phyloP scores from a whole-genome alignment of 1,140 invertebrate species.

The Lepidurus packardi region DNA sequence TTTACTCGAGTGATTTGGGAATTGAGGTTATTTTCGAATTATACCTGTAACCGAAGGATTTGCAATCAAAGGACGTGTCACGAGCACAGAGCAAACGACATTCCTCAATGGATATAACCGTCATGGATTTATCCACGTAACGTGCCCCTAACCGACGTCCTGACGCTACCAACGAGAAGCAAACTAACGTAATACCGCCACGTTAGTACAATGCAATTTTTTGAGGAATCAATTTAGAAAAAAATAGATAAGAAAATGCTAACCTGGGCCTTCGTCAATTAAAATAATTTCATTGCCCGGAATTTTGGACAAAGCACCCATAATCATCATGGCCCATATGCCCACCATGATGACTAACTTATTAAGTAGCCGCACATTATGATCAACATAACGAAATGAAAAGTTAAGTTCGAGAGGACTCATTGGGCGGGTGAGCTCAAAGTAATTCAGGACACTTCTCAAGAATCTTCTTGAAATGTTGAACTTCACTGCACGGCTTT shows the following conservation, averaged over 20 bases:
- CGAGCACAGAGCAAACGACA: constrained; percentile 66
- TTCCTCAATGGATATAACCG: constrained; percentile 62
- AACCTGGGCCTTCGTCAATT: constrained; percentile 30
- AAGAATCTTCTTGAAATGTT: neutral
- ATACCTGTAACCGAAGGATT: constrained; percentile 75
- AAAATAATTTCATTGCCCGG: constrained; percentile 23
- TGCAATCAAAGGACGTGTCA: constrained; percentile 65
- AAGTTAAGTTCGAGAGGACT: neutral
- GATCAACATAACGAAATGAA: neutral
- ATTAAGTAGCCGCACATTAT: neutral
- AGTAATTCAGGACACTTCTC: constrained; percentile 5
- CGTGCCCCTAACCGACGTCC: constrained; percentile 60
- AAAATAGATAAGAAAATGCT: neutral
- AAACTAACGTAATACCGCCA: constrained; percentile 52
- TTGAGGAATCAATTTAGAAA: too few species aligned
- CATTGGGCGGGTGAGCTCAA: neutral
- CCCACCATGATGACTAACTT: constrained; percentile 5
- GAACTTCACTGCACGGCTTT: neutral
- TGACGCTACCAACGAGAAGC: constrained; percentile 63
- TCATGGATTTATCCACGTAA: constrained; percentile 57
- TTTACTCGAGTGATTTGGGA: neutral
- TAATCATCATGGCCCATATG: constrained; percentile 5
- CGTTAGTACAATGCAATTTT: neutral
- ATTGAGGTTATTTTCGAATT: constrained; percentile 25
- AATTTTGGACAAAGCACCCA: neutral